These are phyloP conservation scores for Phyllotreta striolata DNA, from an alignment of 2,888 invertebrate genomes.

Conservation along the genomic window DNA sequence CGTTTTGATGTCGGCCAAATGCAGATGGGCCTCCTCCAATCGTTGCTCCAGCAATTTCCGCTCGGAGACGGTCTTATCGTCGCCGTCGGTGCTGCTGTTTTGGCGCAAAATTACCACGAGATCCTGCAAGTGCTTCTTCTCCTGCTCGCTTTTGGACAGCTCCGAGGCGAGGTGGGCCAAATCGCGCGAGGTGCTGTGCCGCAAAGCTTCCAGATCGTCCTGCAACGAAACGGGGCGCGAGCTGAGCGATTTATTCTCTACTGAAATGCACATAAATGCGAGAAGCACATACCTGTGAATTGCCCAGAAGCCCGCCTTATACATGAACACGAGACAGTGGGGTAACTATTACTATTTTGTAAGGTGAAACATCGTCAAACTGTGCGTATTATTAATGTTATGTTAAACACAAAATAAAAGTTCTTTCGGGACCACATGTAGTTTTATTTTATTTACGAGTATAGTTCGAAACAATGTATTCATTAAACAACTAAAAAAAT, in stretches of 20 bases:
- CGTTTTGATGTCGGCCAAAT: slow-evolving; percentile 87
- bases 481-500: too few relatives aligned
- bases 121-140: slow-evolving; percentile 75
- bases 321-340: slow-evolving; percentile 35
- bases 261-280: slow-evolving; percentile 31
- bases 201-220: slow-evolving; percentile 81
- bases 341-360: slow-evolving; percentile 23
- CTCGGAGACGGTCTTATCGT: slow-evolving; percentile 67
- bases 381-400: slow-evolving; percentile 7
- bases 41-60: slow-evolving; percentile 76
- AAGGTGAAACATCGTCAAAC: slow-evolving; percentile 18
- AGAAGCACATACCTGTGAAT: slow-evolving; percentile 61
- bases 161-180: slow-evolving; percentile 73
- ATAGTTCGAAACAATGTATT: too few relatives aligned
- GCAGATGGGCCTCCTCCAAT: slow-evolving; percentile 84
- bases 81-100: slow-evolving; percentile 61
- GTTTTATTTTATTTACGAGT: too few relatives aligned
- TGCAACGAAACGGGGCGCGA: slow-evolving; percentile 56
- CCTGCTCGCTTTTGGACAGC: slow-evolving; percentile 77
- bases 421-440: too few relatives aligned
- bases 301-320: slow-evolving; percentile 56
- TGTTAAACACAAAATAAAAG: too few relatives aligned
- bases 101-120: slow-evolving; percentile 67
- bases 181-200: slow-evolving; percentile 78
- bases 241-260: neutral